Percentiles rank a stretch among this genome's conserved stretches.
These are phyloP conservation scores for Anhinga anhinga DNA, from an alignment of 2,113 vertebrate species.

Conservation along the genomic window DNA sequence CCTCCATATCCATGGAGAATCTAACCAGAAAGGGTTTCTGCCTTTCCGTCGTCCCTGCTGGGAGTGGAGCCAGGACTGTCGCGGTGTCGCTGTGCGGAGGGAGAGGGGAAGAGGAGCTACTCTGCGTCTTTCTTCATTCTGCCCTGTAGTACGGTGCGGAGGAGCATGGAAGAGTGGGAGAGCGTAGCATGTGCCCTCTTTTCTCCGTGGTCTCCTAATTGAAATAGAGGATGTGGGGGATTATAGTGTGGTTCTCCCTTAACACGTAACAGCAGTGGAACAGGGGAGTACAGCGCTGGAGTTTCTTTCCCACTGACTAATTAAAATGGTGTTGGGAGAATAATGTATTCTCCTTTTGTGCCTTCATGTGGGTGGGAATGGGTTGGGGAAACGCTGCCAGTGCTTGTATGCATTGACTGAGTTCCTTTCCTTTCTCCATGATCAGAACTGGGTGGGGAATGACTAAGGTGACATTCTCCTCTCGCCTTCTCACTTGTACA, in stretches of 20 bases:
- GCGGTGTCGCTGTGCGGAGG: background rate
- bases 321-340: background rate
- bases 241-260: background rate
- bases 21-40: background rate
- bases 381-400: background rate
- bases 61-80: background rate
- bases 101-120: background rate
- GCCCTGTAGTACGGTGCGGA: background rate
- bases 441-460: background rate
- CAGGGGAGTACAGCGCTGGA: background rate
- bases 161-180: background rate
- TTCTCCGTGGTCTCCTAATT: accelerated
- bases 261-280: background rate
- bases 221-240: background rate
- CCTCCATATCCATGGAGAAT: background rate
- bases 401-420: background rate
- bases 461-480: background rate
- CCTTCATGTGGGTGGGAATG: background rate
- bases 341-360: background rate
- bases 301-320: background rate
- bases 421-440: background rate
- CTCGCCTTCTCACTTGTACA: background rate
- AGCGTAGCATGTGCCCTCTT: background rate
- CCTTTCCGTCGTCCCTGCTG: background rate
- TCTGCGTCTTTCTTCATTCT: background rate